A percentile compares a stretch with the other conserved stretches of the same genome.
These are phyloP conservation scores for Cryptotis parvus DNA, from an alignment of 2,113 vertebrate genomes.

Conservation along the genomic window DNA sequence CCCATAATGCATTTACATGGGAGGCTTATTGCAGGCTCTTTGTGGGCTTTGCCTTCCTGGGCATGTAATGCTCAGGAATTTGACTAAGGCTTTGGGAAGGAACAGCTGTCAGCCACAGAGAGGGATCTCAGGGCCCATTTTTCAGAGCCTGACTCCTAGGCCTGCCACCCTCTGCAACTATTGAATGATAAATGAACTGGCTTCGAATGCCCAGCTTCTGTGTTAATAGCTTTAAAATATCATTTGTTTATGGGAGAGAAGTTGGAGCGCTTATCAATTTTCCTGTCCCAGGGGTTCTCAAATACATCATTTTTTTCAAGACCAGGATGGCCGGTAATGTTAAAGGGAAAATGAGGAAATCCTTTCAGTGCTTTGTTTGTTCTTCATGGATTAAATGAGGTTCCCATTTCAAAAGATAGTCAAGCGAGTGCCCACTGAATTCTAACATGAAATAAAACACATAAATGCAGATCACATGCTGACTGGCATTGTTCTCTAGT, in stretches of 20 bases:
- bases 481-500: not conserved
- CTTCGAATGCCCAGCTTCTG: conserved; percentile 52
- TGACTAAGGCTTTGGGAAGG: conserved; percentile 65
- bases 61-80: conserved; percentile 55
- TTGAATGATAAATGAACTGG: conserved; percentile 75
- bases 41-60: conserved; percentile 55
- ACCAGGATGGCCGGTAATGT: conserved; percentile 1
- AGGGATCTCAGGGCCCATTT: conserved; percentile 67
- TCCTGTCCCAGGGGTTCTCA: conserved; percentile 36
- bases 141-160: conserved; percentile 68
- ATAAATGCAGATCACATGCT: not conserved
- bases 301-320: conserved; percentile 49
- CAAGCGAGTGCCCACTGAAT: not conserved
- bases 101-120: conserved; percentile 49
- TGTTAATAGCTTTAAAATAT: conserved; percentile 75
- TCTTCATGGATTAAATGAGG: conserved; percentile 21
- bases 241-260: conserved; percentile 72
- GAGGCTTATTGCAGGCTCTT: conserved; percentile 42
- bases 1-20: conserved; percentile 55
- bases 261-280: conserved; percentile 69
- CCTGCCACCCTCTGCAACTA: conserved; percentile 44
- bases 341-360: conserved; percentile 31
- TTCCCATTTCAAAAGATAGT: conserved; percentile 44
- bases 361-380: not conserved
- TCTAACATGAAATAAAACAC: not conserved